Conservation (phyloP, 2,113 vertebrate genomes). For the Gambusia affinis region DNA sequence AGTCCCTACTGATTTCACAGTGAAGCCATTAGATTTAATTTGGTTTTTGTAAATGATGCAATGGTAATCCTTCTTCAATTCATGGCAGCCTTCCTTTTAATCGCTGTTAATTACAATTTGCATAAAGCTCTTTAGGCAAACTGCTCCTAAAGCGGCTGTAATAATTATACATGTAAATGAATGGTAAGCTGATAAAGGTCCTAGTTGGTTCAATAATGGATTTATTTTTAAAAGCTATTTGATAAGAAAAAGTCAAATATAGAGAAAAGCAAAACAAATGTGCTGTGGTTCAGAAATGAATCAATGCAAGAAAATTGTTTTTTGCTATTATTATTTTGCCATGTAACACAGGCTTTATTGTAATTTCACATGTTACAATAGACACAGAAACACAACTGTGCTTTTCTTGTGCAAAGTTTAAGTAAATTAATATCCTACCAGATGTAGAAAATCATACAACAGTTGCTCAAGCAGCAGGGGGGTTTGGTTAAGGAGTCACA, state of each 20-base stretch:
- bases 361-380: no score
- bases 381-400: no score
- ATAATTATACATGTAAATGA: constrained; percentile 84
- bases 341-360: background rate
- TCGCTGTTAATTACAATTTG: constrained; percentile 88
- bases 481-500: no score
- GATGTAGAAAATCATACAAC: no score
- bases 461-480: no score
- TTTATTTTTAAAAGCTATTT: constrained; percentile 55
- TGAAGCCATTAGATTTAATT: constrained; percentile 79
- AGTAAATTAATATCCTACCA: no score
- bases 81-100: constrained; percentile 81
- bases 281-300: constrained; percentile 6
- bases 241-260: constrained; percentile 67
- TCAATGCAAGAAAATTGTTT: constrained; percentile 1
- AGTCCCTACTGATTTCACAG: constrained; percentile 53
- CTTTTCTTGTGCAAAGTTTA: no score
- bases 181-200: constrained; percentile 68
- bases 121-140: constrained; percentile 84
- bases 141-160: constrained; percentile 78
- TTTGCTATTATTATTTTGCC: background rate
- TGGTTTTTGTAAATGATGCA: constrained; percentile 78
- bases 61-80: constrained; percentile 77
- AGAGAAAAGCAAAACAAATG: constrained; percentile 35
- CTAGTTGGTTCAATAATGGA: constrained; percentile 17